Base-by-base conservation (phyloP, 2,113 vertebrate species). In the Dicrurus megarhynchus region DNA sequence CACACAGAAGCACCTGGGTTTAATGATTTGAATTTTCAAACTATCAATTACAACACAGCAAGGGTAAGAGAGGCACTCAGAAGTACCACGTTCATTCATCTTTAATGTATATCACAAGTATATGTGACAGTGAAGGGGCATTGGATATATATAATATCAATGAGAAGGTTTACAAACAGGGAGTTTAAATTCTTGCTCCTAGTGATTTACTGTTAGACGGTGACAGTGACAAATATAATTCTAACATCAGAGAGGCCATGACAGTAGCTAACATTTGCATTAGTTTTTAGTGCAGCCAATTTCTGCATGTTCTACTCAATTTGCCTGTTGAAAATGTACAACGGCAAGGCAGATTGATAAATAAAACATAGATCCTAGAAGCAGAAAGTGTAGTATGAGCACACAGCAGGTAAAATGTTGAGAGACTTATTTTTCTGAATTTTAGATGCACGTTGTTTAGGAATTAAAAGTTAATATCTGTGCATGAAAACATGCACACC, bases 111-210 rank as follows among this genome's bases (percentile, higher is more conserved):
- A 68, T 37, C 79, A 53, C 12, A 24, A 16, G 7, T 42, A 2
- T 7, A 46, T 2, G 16, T 6, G n/a, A 76, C 2, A 57, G 23
- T 1, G 0, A 73, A 65, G 33, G 39, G 32, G 20, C 20, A 44
- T 1, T 0, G 1, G 11, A 55, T 13, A 24, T 3, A 3, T 9
- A 6, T 2, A 42, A 9, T 5, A 67, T 41, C 17, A 65, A 5
- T 30, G 24, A 9, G 2, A 64, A 81, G 7, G 7, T 52, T 92
- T 70, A 78, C 22, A 37, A 70, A 87, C 26, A 55, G 10, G 3
- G 8, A 75, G 10, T 35, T 79, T 65, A 59, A 79, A 56, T 1
- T 60, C 53, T 56, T 21, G 32, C 32, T 56, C 32, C 8, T 50
- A 50, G 19, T 28, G 17, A 46, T 47, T 64, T 87, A 50, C 52